Evolutionary conservation across 2,797 vertebrate genomes (phyloP).

Genomic region (Mareca penelope): DNA sequence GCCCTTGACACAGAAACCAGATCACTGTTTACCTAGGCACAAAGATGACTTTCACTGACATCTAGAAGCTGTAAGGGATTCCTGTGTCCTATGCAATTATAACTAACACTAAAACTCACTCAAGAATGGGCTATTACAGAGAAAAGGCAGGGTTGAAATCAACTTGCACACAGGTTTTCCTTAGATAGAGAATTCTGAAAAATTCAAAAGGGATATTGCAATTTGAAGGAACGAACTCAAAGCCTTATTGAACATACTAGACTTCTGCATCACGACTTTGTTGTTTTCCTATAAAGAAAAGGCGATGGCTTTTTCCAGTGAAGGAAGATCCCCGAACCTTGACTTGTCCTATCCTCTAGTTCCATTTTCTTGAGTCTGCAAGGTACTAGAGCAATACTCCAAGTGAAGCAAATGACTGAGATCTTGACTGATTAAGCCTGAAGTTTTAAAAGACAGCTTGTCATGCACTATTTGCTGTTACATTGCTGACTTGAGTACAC

Average conservation of each 20-base stretch:
- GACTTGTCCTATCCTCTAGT: not conserved
- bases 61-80: not conserved
- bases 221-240: not conserved
- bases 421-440: constrained; percentile 1
- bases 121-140: not conserved
- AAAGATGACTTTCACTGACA: not conserved
- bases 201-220: not conserved
- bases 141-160: not conserved
- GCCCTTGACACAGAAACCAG: not conserved
- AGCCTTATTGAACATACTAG: not conserved
- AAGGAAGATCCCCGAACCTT: not conserved
- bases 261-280: not conserved
- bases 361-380: not conserved
- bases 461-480: constrained; percentile 35
- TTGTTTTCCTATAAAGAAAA: not conserved
- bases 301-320: not conserved
- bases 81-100: not conserved
- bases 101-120: not conserved
- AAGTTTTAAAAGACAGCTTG: constrained; percentile 35
- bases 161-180: not conserved
- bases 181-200: not conserved
- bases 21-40: not conserved
- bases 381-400: not conserved
- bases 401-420: not conserved
- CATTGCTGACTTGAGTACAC: constrained; percentile 3